Evolutionary conservation across 1,140 invertebrate species (phyloP).

Genomic region (Aphaenogaster floridana): DNA sequence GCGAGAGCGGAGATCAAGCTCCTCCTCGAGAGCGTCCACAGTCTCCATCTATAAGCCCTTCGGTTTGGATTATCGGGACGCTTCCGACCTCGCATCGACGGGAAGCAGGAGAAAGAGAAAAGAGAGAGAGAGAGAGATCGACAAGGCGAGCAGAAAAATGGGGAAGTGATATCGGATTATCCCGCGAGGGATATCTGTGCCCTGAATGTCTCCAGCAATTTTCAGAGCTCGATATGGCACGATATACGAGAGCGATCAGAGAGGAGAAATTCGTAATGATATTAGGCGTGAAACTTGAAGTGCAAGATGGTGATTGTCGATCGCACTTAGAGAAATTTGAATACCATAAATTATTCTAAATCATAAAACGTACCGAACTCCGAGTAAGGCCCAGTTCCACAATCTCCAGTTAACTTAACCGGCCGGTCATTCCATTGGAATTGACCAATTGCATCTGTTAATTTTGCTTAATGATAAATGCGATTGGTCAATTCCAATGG

Average conservation of each 20-base stretch:
- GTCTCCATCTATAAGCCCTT: slow-evolving; percentile 39
- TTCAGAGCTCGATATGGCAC: not conserved
- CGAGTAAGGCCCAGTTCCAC: not conserved
- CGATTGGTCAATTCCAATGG: too few species aligned
- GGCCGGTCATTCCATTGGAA: too few species aligned
- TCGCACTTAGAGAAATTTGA: not conserved
- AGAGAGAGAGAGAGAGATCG: not conserved
- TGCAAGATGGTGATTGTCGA: not conserved
- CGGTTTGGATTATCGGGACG: slow-evolving; percentile 40
- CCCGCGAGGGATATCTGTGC: slow-evolving; percentile 3
- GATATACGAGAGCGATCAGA: not conserved
- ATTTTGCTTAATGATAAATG: too few species aligned
- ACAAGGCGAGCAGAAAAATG: not conserved
- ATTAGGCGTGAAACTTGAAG: not conserved
- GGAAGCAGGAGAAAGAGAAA: slow-evolving; percentile 2
- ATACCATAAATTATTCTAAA: not conserved
- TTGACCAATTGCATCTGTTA: too few species aligned
- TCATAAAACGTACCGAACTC: not conserved
- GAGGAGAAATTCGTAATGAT: not conserved
- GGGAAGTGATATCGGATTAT: slow-evolving; percentile 34
- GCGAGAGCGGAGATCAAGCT: slow-evolving; percentile 23
- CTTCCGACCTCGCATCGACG: slow-evolving; percentile 60
- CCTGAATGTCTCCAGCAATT: not conserved
- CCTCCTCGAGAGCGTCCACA: slow-evolving; percentile 5
- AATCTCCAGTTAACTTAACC: too few species aligned